Evolutionary conservation across 1,140 invertebrate species (phyloP), one percentile per base, ranked within the genome.

Genomic region (Atopsyche davidsoni): DNA sequence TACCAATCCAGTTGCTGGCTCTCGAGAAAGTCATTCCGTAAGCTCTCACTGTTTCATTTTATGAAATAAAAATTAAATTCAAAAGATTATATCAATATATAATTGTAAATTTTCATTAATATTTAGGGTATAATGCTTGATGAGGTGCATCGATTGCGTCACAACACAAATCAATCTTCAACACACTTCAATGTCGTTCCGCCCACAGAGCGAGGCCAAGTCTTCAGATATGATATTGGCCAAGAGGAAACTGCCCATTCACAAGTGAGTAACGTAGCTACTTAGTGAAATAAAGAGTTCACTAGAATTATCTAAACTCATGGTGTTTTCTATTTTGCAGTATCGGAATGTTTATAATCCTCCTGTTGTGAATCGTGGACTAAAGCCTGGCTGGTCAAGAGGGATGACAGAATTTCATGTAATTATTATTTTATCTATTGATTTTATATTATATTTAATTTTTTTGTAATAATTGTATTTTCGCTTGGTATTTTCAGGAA

Each of bases 321-420:
- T n/a, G n/a, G n/a, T n/a, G n/a, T n/a, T 62, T 9, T 63, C 75
- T 60, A 64, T 72, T 39, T 67, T 76, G 59, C 67, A 70, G 56
- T 73, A 72, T 49, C 70, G 53, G 42, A 72, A 72, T 38, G 14
- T 69, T 10, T 53, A 69, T 16, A 61, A 76, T 32, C 86, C 87
- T 6, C 87, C 87, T 3, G 73, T 75, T 6, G 83, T 90, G 21
- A 84, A 92, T 62, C 73, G 89, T 10, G 82, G 81, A 34, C 70
- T 92, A 2, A 93, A 93, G 64, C 89, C 89, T 58, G 73, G 57
- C 66, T 77, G 31, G 60, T 74, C 60, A 36, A 46, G 52, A 21
- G 62, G 69, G 21, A 70, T 73, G 35, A 61, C 57, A 1, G 6
- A 28, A 7, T 28, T 28, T 7, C 6, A 28, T 7, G n/a, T 28